Evolutionary conservation across 53 echinoderm and acorn worm species (phyloP).

Genomic region (Actinopyga echinites): DNA sequence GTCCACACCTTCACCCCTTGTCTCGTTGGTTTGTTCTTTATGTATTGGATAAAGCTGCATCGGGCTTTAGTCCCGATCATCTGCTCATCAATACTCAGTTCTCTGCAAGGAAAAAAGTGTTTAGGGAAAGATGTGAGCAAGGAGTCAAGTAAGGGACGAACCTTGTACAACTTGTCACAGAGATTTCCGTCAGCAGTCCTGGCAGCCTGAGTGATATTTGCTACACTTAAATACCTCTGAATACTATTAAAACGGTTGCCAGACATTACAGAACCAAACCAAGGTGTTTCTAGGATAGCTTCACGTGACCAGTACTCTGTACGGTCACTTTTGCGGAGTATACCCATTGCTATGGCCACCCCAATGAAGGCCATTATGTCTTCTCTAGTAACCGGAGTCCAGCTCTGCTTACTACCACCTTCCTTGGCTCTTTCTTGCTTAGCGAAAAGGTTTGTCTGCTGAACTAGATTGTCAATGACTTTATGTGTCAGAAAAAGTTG

Average conservation of each 20-base stretch:
- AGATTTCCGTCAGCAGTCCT: slow-evolving; percentile 18
- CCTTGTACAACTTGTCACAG: slow-evolving; percentile 34
- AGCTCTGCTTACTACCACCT: not conserved
- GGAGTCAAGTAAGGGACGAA: slow-evolving; percentile 37
- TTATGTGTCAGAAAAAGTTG: not conserved
- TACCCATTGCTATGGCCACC: not conserved
- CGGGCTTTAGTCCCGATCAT: no score
- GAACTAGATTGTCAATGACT: not conserved
- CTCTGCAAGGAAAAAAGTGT: slow-evolving; percentile 6
- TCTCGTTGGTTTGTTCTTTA: slow-evolving; percentile 31
- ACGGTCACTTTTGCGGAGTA: not conserved
- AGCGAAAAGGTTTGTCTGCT: not conserved
- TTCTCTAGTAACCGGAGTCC: not conserved
- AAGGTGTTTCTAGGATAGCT: not conserved
- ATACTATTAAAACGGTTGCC: not conserved
- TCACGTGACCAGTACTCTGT: not conserved
- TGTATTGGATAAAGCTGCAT: slow-evolving; percentile 21
- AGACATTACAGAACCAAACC: slow-evolving; percentile 10
- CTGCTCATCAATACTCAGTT: no score
- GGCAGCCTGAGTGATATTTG: no score
- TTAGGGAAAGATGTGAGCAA: not conserved
- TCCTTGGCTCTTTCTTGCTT: slow-evolving; percentile 8
- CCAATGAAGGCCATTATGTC: slow-evolving; percentile 26
- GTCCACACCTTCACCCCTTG: slow-evolving; percentile 17
- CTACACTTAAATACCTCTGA: not conserved